Base-by-base conservation (phyloP, 1,140 invertebrate species). In the Asobara japonica region DNA sequence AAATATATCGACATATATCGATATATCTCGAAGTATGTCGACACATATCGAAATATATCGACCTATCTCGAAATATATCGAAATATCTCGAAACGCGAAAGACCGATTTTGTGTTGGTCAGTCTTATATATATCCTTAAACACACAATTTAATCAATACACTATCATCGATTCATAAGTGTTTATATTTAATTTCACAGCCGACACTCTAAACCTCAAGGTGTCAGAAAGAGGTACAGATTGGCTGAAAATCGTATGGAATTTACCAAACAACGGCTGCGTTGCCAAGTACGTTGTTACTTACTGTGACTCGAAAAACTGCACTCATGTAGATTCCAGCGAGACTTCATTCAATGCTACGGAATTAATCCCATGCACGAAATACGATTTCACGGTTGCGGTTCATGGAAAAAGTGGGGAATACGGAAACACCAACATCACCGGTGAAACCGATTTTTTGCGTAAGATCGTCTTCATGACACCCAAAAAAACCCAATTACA, bases 361-460 rank as follows among this genome's bases (percentile, higher is more conserved):
- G 31, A 75, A 64, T 48, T 76, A 13, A 18, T 45, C 11, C 77
- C 77, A 1, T 78, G 77, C 60, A 62, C 66, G 5, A 69, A 68
- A 5, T 77, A 74, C 38, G 68, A 45, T 45, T 77, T 77, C 25
- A 71, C 71, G 41, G 65, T 77, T 11, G 36, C 68, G 3, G 45
- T 72, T 13, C 48, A 56, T 36, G 65, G 66, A 25, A 38, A 29
- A 16, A 25, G n/a, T 45, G 65, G 38, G 22, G 45, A 66, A 41
- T 80, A 77, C 8, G 56, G 41, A 7, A 76, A 67, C 33, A 31
- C 27, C 3, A 74, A 69, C 65, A 41, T 74, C 7, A 76, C 48
- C 7, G 71, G 48, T 8, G 73, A 27, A 61, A 82, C 81, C 38
- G 41, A 69, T 60, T 80, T 77, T 38, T 65, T 76, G 41, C 74